Percentiles rank a stretch among this genome's conserved stretches.
phyloP scores from a whole-genome alignment of 2,797 vertebrate species.

The Artibeus lituratus region DNA sequence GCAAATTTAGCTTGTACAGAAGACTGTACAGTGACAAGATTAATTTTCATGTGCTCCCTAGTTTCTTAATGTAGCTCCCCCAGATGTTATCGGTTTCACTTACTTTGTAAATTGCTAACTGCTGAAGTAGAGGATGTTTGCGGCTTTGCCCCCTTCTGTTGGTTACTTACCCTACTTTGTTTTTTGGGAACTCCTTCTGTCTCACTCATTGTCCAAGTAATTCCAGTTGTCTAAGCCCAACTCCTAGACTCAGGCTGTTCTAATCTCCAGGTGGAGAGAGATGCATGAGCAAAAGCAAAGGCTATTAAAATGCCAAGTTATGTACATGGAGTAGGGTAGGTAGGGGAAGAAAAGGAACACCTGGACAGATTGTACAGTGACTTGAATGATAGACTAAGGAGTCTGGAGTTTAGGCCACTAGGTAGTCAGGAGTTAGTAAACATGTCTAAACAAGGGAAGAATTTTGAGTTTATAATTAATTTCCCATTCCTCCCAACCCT shows the following conservation, averaged over 20 bases:
- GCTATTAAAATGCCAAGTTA: not conserved
- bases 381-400: not conserved
- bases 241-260: not conserved
- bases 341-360: not conserved
- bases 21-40: not conserved
- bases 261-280: not conserved
- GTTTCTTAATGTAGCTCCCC: not conserved
- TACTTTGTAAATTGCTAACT: not conserved
- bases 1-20: not conserved
- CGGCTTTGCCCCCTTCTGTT: not conserved
- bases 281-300: not conserved
- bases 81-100: not conserved
- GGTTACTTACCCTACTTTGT: not conserved
- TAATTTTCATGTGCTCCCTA: not conserved
- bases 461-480: conserved; percentile 26
- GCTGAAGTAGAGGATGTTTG: not conserved
- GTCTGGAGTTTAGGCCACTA: not conserved
- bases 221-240: not conserved
- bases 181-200: conserved; percentile 9
- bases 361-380: not conserved
- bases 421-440: not conserved
- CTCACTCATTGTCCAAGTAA: not conserved
- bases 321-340: not conserved
- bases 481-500: not conserved
- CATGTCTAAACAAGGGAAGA: conserved; percentile 4